Percentiles rank a stretch among this genome's conserved stretches.
These are phyloP conservation scores for Tenrec ecaudatus DNA, from an alignment of 2,113 vertebrate genomes.

Conservation along the genomic window DNA sequence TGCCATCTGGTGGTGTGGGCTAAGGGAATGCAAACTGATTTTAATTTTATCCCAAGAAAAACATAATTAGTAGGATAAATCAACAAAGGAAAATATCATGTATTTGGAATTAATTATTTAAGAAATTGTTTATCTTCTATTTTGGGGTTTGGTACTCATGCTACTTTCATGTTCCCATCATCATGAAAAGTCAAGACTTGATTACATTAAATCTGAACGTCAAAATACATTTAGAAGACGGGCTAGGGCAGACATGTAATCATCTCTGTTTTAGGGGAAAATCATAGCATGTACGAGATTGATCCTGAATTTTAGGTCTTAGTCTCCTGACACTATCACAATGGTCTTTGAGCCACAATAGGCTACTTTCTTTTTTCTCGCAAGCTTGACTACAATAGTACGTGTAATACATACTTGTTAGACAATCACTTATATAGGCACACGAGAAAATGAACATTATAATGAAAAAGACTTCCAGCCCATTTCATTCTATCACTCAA, in stretches of 20 bases:
- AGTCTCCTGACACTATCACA: not conserved
- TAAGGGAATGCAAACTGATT: conserved; percentile 74
- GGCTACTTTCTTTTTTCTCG: conserved; percentile 6
- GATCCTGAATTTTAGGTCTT: conserved; percentile 5
- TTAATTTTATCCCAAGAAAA: conserved; percentile 74
- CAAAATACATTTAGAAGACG: not conserved
- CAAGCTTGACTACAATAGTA: not conserved
- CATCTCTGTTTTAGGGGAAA: conserved; percentile 37
- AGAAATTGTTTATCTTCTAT: conserved; percentile 60
- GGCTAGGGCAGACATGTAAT: not conserved
- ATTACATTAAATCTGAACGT: conserved; percentile 27
- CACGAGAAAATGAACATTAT: not conserved
- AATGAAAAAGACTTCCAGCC: not conserved
- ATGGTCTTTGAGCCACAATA: not conserved
- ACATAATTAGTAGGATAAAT: conserved; percentile 74
- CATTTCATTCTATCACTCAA: not conserved
- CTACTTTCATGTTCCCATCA: conserved; percentile 26
- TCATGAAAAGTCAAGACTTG: conserved; percentile 47
- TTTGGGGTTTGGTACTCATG: conserved; percentile 55
- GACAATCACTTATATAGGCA: not conserved
- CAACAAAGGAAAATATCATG: conserved; percentile 49
- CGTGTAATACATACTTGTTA: not conserved
- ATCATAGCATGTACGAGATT: not conserved
- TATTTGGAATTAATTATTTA: conserved; percentile 70
- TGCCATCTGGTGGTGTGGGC: conserved; percentile 73